phyloP scores from a whole-genome alignment of 2,113 vertebrate genomes.

The Podarcis muralis region DNA sequence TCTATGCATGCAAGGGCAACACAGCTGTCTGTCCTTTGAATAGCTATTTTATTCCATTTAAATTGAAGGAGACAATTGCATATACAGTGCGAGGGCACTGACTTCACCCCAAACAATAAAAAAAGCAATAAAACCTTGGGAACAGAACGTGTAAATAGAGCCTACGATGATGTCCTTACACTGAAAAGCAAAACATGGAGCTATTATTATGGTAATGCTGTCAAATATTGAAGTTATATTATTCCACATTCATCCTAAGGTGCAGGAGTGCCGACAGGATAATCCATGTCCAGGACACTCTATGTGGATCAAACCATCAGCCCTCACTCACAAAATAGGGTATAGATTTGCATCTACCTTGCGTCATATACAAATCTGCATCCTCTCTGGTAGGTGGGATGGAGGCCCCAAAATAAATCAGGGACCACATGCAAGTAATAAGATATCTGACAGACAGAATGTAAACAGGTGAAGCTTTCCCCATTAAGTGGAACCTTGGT shows the following conservation, averaged over 20 bases:
- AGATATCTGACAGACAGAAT: too few relatives aligned
- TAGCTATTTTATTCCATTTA: constrained; percentile 42
- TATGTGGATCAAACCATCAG: too few relatives aligned
- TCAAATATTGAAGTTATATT: neutral
- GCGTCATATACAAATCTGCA: too few relatives aligned
- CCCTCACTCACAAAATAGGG: too few relatives aligned
- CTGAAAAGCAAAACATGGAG: neutral
- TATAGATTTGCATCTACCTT: too few relatives aligned
- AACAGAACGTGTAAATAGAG: constrained; percentile 67
- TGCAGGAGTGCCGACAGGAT: neutral
- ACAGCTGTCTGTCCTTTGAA: neutral
- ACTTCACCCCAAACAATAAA: constrained; percentile 59
- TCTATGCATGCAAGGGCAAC: neutral
- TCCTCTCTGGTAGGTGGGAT: too few relatives aligned
- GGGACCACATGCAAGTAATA: too few relatives aligned
- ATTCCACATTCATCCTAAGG: neutral
- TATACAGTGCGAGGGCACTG: constrained; percentile 45
- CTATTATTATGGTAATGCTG: neutral
- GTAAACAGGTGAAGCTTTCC: too few relatives aligned
- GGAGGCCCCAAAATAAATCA: too few relatives aligned
- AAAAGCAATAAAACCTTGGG: constrained; percentile 66
- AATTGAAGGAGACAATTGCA: constrained; percentile 38
- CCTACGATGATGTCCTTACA: neutral
- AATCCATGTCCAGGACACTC: too few relatives aligned
- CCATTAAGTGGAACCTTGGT: too few relatives aligned